Evolutionary conservation across 2,113 vertebrate genomes (phyloP).

Genomic region (Zosterops japonicus): DNA sequence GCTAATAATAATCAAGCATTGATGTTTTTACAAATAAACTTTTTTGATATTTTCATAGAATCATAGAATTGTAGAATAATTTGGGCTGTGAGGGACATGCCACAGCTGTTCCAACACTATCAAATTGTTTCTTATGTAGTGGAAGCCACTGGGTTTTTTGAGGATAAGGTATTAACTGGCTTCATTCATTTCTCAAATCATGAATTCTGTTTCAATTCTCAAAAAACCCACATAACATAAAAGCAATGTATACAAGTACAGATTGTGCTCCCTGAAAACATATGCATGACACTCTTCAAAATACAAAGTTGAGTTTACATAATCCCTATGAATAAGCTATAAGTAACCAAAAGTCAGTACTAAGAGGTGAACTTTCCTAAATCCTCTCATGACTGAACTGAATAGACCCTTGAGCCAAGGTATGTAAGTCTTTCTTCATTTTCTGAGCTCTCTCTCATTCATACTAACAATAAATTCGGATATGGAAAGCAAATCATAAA

Average conservation of each 20-base stretch:
- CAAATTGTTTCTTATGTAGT: background rate
- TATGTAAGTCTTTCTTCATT: background rate
- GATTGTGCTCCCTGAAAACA: background rate
- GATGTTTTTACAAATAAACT: background rate
- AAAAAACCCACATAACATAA: background rate
- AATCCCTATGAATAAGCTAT: background rate
- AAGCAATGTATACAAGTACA: background rate
- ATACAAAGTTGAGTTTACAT: background rate
- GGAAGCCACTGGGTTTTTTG: background rate
- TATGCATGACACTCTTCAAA: background rate
- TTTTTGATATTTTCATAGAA: background rate
- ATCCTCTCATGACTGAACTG: background rate
- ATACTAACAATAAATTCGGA: background rate
- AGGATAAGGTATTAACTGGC: background rate
- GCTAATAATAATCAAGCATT: background rate
- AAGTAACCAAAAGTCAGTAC: background rate
- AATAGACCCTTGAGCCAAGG: background rate
- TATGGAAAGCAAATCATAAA: background rate
- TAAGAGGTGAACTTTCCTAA: background rate
- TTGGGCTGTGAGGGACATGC: background rate
- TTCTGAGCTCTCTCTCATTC: background rate
- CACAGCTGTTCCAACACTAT: background rate
- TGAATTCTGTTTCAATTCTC: background rate
- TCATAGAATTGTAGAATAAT: background rate
- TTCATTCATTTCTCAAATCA: background rate